Evolutionary conservation across 2,113 vertebrate species (phyloP), one percentile per base, ranked within the genome.

Genomic region (Dromaius novaehollandiae): DNA sequence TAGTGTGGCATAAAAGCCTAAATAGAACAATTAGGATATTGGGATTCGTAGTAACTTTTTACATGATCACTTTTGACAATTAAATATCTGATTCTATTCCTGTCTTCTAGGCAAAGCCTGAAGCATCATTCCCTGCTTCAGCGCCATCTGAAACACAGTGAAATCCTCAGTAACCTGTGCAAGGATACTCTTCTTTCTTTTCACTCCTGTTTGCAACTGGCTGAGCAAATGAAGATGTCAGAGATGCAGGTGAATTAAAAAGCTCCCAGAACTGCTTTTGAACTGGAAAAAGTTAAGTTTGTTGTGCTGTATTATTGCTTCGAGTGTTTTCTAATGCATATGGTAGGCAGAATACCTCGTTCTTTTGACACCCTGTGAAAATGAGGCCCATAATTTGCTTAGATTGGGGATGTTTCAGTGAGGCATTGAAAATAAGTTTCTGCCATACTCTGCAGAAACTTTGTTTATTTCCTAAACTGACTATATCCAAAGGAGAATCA

Each of bases 101-200:
- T 88, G 1, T 80, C 69, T 95, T 71, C 86, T 93, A 99, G 99
- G 92, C 99, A 99, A 96, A 99, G 99, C 89, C 94, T 99, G 76
- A 99, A 99, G 95, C 98, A 99, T 91, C 98, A 99, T 86, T 97
- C 98, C 3, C 56, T 98, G 95, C 97, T 99, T 91, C 98, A 98
- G 97, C 98, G 98, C 94, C 98, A 97, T 50, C 97, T 99, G 58
- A 99, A 97, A 60, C 99, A 99, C 83, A 93, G 90, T 66, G 98
- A 99, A 96, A 98, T 99, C 91, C 96, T 98, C 15, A 58, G 48
- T 65, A 96, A 96, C 48, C 97, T 99, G 82, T 99, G 98, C 98
- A 99, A 99, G 65, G 99, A 99, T 94, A 97, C 99, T 76, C 86
- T 99, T 79, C 60, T 96, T 32, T 99, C 98, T 50, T 98, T 99